Evolutionary conservation across 2,888 invertebrate genomes (phyloP), one percentile per base, ranked within the genome.

Genomic region (Subacronicta megacephala): DNA sequence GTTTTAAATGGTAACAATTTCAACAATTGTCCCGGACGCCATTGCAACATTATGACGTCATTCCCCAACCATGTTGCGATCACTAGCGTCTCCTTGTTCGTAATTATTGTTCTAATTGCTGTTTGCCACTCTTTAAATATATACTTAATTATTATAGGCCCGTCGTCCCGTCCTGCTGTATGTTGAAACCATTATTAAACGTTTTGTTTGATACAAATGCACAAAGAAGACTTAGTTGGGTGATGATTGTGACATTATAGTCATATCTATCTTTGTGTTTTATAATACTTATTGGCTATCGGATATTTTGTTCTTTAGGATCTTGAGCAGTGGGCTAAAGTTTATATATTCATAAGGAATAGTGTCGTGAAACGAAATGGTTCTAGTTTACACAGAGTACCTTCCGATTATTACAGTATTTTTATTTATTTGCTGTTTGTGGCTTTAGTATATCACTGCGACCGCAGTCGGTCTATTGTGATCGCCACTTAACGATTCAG

Each of bases 71-170:
- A 64, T 72, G 56, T 58, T 23, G 13, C 68, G 47, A 57, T 64
- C 51, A 51, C 31, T 58, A 50, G 45, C 54, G 41, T 51, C 61
- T 68, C 45, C 61, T 68, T 75, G 61, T 67, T 55, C 33, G 29
- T 75, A 57, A 73, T 68, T 64, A 64, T 56, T 57, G 59, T 46
- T 51, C 44, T 72, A 75, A 72, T 72, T 67, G 49, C 54, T 72
- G 50, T 56, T 57, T 47, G 63, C 60, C 51, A 44, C 46, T 64
- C 49, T 72, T 66, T 66, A 23, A 58, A 55, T 72, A 63, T 71
- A 65, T 37, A 67, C 53, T 68, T 72, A 55, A 74, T 70, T 69
- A 62, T 65, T 68, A 54, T 61, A 67, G 55, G 56, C 57, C 43
- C 29, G 36, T 33, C 38, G 55, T 33, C 46, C 56, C 38, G 31